Percentiles rank a stretch among this genome's conserved stretches.
Conservation (phyloP, 2,797 vertebrate genomes). For the Pogonophryne albipinna region DNA sequence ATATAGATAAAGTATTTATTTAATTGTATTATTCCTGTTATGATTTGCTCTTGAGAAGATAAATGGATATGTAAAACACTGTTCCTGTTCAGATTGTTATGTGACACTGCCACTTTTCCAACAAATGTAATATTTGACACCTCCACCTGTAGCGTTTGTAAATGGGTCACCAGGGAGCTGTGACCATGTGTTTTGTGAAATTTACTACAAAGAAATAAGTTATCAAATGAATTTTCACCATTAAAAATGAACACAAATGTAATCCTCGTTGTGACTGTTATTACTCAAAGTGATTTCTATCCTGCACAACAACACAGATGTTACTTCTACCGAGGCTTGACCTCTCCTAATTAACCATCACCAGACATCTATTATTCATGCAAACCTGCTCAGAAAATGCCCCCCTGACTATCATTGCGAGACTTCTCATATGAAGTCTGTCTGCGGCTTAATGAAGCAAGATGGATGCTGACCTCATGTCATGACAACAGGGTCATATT, state of each 20-base stretch:
- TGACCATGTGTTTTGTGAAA: conserved; percentile 70
- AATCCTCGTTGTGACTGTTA: not conserved
- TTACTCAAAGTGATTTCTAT: not conserved
- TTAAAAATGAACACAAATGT: conserved; percentile 30
- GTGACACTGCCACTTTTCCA: conserved; percentile 80
- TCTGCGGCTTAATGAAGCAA: conserved; percentile 71
- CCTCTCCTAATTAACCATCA: conserved; percentile 50
- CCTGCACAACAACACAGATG: conserved; percentile 44
- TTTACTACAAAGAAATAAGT: conserved; percentile 66
- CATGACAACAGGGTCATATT: conserved; percentile 41
- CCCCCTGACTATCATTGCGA: conserved; percentile 60
- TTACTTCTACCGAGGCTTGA: conserved; percentile 35
- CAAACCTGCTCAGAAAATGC: conserved; percentile 59
- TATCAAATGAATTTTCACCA: conserved; percentile 71
- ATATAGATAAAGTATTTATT: conserved; percentile 66
- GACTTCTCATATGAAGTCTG: conserved; percentile 64
- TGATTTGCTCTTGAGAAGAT: conserved; percentile 78
- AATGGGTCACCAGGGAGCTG: conserved; percentile 56
- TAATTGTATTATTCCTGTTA: conserved; percentile 81
- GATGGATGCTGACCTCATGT: conserved; percentile 56
- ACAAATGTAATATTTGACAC: conserved; percentile 64
- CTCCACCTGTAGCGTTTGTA: conserved; percentile 47
- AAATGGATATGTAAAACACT: conserved; percentile 65
- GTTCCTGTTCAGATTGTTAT: conserved; percentile 84
- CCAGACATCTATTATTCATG: conserved; percentile 70